phyloP scores from a whole-genome alignment of 2,797 vertebrate species.

The Threskiornis aethiopicus region DNA sequence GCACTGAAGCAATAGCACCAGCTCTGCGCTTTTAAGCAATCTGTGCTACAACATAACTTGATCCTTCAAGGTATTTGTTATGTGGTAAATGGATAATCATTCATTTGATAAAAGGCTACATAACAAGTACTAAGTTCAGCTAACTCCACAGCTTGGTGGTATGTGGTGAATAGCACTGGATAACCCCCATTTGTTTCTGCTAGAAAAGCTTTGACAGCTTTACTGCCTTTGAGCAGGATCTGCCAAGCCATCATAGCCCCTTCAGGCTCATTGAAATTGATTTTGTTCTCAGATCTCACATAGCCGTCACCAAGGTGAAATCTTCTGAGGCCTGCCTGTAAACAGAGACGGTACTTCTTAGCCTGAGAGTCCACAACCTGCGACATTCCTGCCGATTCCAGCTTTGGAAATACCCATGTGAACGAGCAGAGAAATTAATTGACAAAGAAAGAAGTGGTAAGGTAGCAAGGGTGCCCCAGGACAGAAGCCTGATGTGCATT shows the following conservation, averaged over 20 bases:
- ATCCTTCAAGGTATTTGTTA: not conserved
- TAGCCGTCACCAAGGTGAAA: not conserved
- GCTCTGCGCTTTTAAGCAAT: accelerated
- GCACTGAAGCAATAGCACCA: accelerated
- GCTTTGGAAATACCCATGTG: not conserved
- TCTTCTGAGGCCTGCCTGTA: not conserved
- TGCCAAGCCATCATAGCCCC: too few relatives aligned
- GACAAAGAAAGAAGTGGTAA: not conserved
- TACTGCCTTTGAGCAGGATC: not conserved
- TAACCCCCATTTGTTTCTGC: not conserved
- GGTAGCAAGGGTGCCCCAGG: not conserved
- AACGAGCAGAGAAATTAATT: not conserved
- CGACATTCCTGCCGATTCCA: not conserved
- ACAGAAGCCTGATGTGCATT: not conserved
- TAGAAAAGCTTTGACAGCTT: not conserved
- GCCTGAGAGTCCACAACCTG: not conserved
- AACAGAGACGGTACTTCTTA: not conserved
- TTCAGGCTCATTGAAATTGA: not conserved
- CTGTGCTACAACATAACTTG: not conserved
- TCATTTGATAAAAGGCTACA: not conserved
- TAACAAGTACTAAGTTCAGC: not conserved
- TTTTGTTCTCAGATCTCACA: not conserved
- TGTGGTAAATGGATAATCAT: not conserved
- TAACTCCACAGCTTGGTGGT: accelerated
- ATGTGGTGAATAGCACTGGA: not conserved